phyloP scores from a whole-genome alignment of 2,888 invertebrate genomes.

The Brachyopa scutellaris region DNA sequence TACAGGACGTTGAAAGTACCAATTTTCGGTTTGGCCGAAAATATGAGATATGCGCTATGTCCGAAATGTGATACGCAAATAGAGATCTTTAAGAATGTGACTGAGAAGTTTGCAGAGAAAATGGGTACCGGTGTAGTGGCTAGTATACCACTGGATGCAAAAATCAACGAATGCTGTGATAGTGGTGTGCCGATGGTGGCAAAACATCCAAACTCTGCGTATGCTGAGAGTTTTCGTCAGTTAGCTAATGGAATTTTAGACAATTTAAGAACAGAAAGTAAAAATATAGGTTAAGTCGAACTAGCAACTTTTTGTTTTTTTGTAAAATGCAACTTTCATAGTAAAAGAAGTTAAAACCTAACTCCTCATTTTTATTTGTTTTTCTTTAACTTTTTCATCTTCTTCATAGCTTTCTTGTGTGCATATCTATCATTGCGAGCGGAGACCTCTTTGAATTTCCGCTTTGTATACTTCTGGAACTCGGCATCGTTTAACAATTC shows the following conservation, averaged over 20 bases:
- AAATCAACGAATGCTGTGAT: conserved; percentile 80
- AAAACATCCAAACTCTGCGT: conserved; percentile 77
- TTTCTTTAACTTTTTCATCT: conserved; percentile 85
- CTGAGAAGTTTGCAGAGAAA: conserved; percentile 84
- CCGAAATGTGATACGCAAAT: conserved; percentile 89
- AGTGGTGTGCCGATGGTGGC: conserved; percentile 78
- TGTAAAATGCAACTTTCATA: background rate
- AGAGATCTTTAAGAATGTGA: conserved; percentile 88
- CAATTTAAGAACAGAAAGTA: conserved; percentile 44
- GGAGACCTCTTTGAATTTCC: conserved; percentile 90
- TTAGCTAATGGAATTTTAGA: conserved; percentile 73
- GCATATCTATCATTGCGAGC: conserved; percentile 86
- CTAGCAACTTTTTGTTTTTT: background rate
- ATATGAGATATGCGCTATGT: conserved; percentile 93
- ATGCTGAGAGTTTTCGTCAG: conserved; percentile 75
- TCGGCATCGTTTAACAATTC: conserved; percentile 95
- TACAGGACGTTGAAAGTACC: conserved; percentile 91
- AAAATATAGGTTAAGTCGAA: conserved; percentile 10
- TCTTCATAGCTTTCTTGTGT: conserved; percentile 88
- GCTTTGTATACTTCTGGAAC: conserved; percentile 90
- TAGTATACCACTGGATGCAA: conserved; percentile 81
- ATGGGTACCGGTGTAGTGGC: conserved; percentile 87
- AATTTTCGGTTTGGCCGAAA: conserved; percentile 93
- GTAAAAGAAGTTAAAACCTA: no score
- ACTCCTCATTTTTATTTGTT: conserved; percentile 77